These are phyloP conservation scores for Pavo muticus DNA, from an alignment of 2,113 vertebrate genomes.

Conservation along the genomic window DNA sequence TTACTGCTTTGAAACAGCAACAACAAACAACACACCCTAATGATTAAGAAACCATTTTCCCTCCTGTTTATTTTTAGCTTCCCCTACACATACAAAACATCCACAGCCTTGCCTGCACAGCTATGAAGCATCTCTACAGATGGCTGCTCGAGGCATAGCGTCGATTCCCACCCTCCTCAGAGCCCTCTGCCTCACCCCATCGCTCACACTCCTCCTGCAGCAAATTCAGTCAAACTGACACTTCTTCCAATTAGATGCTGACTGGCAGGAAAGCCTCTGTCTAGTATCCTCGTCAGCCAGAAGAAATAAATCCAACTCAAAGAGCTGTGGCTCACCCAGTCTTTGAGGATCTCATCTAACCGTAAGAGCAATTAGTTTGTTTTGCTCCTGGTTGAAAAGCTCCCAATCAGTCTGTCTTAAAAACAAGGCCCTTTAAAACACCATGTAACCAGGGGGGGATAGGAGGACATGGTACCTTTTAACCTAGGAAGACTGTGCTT, in stretches of 20 bases:
- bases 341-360: background rate
- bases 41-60: background rate
- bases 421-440: background rate
- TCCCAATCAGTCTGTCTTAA: background rate
- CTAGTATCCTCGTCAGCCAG: background rate
- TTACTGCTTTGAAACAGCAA: background rate
- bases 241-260: background rate
- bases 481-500: background rate
- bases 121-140: background rate
- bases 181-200: background rate
- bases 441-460: background rate
- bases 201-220: accelerated
- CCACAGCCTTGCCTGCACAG: background rate
- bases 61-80: background rate
- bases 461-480: background rate
- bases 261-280: background rate
- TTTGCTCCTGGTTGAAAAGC: background rate
- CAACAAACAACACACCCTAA: background rate
- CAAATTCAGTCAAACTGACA: background rate
- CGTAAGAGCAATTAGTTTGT: background rate
- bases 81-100: background rate
- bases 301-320: background rate
- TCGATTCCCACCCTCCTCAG: background rate
- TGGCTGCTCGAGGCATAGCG: background rate
- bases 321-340: background rate